These are phyloP conservation scores for Loriculus beryllinus DNA, from an alignment of 2,797 vertebrate species.

Conservation along the genomic window DNA sequence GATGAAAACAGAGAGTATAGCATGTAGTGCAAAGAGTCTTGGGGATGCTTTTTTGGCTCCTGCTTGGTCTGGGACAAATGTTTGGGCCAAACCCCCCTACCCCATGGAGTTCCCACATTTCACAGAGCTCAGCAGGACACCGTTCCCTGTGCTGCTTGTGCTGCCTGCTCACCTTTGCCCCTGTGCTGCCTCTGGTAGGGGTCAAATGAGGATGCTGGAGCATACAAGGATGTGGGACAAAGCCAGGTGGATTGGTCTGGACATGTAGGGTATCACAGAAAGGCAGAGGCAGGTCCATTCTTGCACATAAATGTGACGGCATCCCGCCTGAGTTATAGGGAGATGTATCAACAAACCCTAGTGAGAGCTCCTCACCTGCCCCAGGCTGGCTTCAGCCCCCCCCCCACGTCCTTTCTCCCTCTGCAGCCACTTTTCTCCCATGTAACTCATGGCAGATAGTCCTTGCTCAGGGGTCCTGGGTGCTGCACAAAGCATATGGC, in stretches of 20 bases:
- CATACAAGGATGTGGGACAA: neutral
- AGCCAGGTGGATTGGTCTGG: neutral
- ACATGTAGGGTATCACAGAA: fast-evolving
- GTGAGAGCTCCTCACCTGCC: neutral
- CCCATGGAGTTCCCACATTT: fast-evolving
- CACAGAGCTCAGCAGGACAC: neutral
- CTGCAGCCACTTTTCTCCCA: neutral
- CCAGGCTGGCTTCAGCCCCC: neutral
- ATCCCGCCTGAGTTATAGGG: fast-evolving
- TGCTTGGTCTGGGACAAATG: fast-evolving
- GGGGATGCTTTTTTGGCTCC: neutral
- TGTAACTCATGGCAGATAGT: neutral
- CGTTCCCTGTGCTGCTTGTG: fast-evolving
- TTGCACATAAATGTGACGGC: neutral
- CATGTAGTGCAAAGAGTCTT: fast-evolving
- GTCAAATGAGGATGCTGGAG: neutral
- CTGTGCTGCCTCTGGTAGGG: neutral
- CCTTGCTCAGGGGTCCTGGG: neutral
- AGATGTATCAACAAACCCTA: neutral
- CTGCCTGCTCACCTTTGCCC: neutral
- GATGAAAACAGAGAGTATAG: fast-evolving
- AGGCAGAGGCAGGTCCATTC: neutral
- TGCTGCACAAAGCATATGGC: fast-evolving
- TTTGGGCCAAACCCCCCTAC: neutral
- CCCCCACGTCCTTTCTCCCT: neutral